Percentiles rank a stretch among this genome's conserved stretches.
Conservation (phyloP, 2,797 vertebrate species). For the Chanos chanos region DNA sequence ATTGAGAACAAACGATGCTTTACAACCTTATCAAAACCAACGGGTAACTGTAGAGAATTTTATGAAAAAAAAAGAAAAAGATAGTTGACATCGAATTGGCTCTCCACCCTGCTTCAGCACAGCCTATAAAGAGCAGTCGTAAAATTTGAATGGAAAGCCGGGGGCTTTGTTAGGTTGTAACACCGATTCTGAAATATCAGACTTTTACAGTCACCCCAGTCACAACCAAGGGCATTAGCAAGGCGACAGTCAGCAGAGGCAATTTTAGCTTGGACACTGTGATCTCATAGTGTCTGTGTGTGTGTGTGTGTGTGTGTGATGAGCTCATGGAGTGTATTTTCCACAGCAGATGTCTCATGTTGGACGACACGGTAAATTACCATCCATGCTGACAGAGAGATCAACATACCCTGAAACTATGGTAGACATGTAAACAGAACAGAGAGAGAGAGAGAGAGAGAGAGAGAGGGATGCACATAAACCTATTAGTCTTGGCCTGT, state of each 20-base stretch:
- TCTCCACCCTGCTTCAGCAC: background rate
- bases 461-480: background rate
- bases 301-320: slow-evolving; percentile 19
- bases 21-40: background rate
- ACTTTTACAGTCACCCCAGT: slow-evolving; percentile 22
- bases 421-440: slow-evolving; percentile 27
- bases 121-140: slow-evolving; percentile 4
- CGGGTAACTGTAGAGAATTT: background rate
- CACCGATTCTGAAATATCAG: slow-evolving; percentile 26
- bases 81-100: no score
- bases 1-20: slow-evolving; percentile 2
- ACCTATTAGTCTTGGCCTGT: background rate
- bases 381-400: slow-evolving; percentile 38
- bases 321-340: slow-evolving; percentile 43
- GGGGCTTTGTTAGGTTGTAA: slow-evolving; percentile 15
- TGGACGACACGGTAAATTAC: slow-evolving; percentile 42
- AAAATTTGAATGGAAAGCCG: slow-evolving; percentile 24
- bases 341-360: slow-evolving; percentile 48
- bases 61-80: background rate
- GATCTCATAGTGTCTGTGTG: slow-evolving; percentile 27
- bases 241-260: slow-evolving; percentile 35
- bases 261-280: slow-evolving; percentile 24
- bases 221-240: slow-evolving; percentile 27
- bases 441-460: background rate
- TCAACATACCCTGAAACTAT: slow-evolving; percentile 40